phyloP scores from a whole-genome alignment of 1,140 invertebrate species.

The Antheraea pernyi region DNA sequence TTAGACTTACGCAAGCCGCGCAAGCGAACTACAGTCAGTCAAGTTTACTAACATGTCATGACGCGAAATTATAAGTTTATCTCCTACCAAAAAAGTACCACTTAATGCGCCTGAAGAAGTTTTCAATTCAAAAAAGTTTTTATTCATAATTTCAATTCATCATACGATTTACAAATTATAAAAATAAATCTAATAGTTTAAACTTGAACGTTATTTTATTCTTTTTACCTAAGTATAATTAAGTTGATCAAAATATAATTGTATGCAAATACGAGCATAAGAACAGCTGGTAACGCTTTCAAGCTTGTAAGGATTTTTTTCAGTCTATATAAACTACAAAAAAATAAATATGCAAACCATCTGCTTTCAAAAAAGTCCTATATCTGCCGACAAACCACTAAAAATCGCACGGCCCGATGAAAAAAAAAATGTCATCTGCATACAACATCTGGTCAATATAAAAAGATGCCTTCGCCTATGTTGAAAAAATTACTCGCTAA shows the following conservation, averaged over 20 bases:
- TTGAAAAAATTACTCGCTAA: slow-evolving; percentile 63
- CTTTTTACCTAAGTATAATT: too few species aligned
- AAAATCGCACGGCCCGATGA: slow-evolving; percentile 60
- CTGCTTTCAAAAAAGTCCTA: slow-evolving; percentile 62
- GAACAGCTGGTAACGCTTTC: slow-evolving; percentile 22
- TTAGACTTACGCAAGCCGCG: too few species aligned
- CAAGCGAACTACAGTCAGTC: too few species aligned
- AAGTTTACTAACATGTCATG: too few species aligned
- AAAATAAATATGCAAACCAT: slow-evolving; percentile 52
- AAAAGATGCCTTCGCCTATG: slow-evolving; percentile 51
- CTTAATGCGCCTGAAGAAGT: too few species aligned
- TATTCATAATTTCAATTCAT: too few species aligned
- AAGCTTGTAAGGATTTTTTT: slow-evolving; percentile 14
- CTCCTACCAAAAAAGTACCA: too few species aligned
- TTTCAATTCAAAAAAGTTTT: too few species aligned
- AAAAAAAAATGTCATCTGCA: slow-evolving; percentile 76
- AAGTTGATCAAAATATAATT: not conserved
- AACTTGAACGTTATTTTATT: too few species aligned
- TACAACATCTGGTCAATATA: slow-evolving; percentile 72
- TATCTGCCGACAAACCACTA: slow-evolving; percentile 57
- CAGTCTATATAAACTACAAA: slow-evolving; percentile 16
- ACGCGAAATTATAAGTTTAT: too few species aligned
- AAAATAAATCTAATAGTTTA: too few species aligned
- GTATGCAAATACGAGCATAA: slow-evolving; percentile 21
- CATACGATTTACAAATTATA: too few species aligned